Evolutionary conservation across 2,113 vertebrate genomes (phyloP), one percentile per base, ranked within the genome.

Genomic region (Todiramphus saurophagus): DNA sequence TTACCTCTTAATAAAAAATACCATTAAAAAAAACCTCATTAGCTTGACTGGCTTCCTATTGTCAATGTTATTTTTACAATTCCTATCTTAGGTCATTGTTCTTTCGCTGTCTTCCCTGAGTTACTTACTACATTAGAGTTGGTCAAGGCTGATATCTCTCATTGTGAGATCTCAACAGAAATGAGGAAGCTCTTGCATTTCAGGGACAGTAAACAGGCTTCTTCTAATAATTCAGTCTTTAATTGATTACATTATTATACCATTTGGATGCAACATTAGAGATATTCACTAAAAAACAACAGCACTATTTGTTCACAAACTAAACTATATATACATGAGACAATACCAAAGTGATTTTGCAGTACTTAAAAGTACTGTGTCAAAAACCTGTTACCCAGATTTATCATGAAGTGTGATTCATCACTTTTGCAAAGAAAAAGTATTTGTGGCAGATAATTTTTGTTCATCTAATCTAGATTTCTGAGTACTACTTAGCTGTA

Each of bases 11-110:
- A 85, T 92, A 74, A 90, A 90, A 90, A 77, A n/a, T n/a, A n/a
- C n/a, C n/a, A n/a, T n/a, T n/a, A n/a, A n/a, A n/a, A 74, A 90
- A 92, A 90, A 77, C 7, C 35, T 94, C 62, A 53, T 79, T 94
- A 90, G 16, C 21, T 48, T 46, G 16, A 51, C 24, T 74, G 33
- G 51, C 19, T 24, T 83, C 73, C 66, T 66, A 17, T 24, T 31
- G 48, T 35, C 18, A 77, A 14, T 62, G 31, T 16, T 53, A 43
- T 56, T 78, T 66, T 63, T 46, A 83, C 35, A 62, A 33, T 48
- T 53, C 51, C 20, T 44, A 5, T 25, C 33, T 73, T 13, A 66
- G 79, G 48, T 27, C 67, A 44, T 70, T 48, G n/a, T 41, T 72
- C 70, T 63, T 62, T 64, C 18, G 48, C 20, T 33, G 27, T 6